phyloP scores from a whole-genome alignment of 2,797 vertebrate genomes.

The Eulemur rubriventer region DNA sequence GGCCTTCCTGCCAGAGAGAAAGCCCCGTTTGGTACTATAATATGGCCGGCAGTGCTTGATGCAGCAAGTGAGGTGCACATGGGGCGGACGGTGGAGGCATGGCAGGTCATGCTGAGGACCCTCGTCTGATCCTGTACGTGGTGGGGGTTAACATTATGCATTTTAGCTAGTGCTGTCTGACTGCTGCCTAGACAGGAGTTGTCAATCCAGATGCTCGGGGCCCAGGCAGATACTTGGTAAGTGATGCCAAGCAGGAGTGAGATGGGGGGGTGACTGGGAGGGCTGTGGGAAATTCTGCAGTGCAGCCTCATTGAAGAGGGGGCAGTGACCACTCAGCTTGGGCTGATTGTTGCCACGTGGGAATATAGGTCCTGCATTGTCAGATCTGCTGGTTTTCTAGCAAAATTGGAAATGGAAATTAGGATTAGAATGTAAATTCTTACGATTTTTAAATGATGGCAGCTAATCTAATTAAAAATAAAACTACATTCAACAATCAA shows the following conservation, averaged over 20 bases:
- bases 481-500: not conserved
- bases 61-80: rapidly evolving
- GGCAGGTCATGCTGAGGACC: not conserved
- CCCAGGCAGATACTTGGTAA: not conserved
- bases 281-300: not conserved
- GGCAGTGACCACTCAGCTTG: not conserved
- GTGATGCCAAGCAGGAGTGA: not conserved
- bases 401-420: not conserved
- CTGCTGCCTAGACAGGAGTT: not conserved
- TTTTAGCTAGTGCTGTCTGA: not conserved
- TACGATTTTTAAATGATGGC: not conserved
- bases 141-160: too few species aligned
- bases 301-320: not conserved
- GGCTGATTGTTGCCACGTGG: not conserved
- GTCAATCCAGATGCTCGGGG: not conserved
- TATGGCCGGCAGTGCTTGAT: not conserved
- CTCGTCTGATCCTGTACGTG: not conserved
- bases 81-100: not conserved
- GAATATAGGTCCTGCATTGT: not conserved
- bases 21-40: not conserved
- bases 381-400: not conserved
- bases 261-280: not conserved
- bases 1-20: not conserved
- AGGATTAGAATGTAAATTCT: not conserved
- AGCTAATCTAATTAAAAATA: constrained; percentile 3